Percentiles rank a stretch among this genome's conserved stretches.
Conservation (phyloP, 2,797 vertebrate species). For the Alectoris magna region DNA sequence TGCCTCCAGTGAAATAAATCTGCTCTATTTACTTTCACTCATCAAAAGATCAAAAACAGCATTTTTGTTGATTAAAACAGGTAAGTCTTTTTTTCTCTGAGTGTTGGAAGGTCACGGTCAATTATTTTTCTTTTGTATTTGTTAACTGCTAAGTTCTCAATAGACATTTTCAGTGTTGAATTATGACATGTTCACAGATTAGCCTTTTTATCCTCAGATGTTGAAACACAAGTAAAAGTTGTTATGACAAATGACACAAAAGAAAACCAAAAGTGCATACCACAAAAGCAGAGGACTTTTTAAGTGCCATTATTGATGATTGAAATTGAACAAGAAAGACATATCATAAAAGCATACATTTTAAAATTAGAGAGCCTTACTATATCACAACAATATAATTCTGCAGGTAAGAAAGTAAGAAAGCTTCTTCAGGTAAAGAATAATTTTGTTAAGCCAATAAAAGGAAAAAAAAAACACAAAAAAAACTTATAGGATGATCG, state of each 20-base stretch:
- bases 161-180: background rate
- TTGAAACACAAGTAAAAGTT: background rate
- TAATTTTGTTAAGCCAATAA: background rate
- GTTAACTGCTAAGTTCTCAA: background rate
- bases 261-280: background rate
- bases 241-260: background rate
- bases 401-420: background rate
- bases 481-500: background rate
- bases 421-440: background rate
- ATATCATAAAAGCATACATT: background rate
- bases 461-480: background rate
- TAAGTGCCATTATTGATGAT: background rate
- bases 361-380: background rate
- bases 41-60: background rate
- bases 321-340: background rate
- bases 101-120: background rate
- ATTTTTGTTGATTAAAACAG: constrained; percentile 22
- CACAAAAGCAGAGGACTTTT: background rate
- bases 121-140: background rate
- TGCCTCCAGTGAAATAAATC: constrained; percentile 30
- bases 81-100: background rate
- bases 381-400: background rate
- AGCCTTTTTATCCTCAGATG: background rate
- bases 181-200: background rate
- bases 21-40: constrained; percentile 18